Conservation (phyloP, 2,797 vertebrate genomes). For the Gadopsis bispinosus region DNA sequence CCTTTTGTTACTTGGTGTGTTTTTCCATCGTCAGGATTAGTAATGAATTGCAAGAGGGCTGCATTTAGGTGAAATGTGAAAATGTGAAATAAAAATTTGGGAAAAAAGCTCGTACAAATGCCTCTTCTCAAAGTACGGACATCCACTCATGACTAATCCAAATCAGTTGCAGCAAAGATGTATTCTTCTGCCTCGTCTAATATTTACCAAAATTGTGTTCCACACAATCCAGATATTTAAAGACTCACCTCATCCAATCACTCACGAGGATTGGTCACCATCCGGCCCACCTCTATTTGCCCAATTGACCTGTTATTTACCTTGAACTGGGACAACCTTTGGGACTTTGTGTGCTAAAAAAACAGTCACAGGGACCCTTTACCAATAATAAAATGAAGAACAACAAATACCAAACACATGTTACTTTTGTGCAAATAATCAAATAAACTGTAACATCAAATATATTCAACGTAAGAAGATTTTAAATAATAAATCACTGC, state of each 20-base stretch:
- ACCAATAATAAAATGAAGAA: slow-evolving; percentile 3
- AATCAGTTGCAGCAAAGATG: slow-evolving; percentile 26
- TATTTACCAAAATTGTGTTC: slow-evolving; percentile 54
- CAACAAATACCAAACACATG: neutral
- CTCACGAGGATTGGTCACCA: slow-evolving; percentile 42
- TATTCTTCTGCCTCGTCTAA: slow-evolving; percentile 9
- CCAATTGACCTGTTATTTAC: slow-evolving; percentile 39
- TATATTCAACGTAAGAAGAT: neutral
- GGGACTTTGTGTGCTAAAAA: slow-evolving; percentile 71
- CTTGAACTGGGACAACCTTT: slow-evolving; percentile 10
- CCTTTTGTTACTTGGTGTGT: slow-evolving; percentile 9
- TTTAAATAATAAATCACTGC: neutral
- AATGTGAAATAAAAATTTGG: neutral
- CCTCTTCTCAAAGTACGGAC: slow-evolving; percentile 85
- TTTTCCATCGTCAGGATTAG: slow-evolving; percentile 10
- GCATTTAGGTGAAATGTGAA: neutral
- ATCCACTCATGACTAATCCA: slow-evolving; percentile 84
- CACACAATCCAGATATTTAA: slow-evolving; percentile 69
- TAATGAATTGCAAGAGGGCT: neutral
- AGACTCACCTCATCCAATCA: slow-evolving; percentile 74
- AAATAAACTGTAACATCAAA: neutral
- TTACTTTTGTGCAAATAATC: neutral
- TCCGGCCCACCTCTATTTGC: slow-evolving; percentile 74
- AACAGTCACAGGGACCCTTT: neutral
- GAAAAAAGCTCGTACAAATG: slow-evolving; percentile 76